Evolutionary conservation across 2,888 invertebrate genomes (phyloP).

Genomic region (Germaria angustata): DNA sequence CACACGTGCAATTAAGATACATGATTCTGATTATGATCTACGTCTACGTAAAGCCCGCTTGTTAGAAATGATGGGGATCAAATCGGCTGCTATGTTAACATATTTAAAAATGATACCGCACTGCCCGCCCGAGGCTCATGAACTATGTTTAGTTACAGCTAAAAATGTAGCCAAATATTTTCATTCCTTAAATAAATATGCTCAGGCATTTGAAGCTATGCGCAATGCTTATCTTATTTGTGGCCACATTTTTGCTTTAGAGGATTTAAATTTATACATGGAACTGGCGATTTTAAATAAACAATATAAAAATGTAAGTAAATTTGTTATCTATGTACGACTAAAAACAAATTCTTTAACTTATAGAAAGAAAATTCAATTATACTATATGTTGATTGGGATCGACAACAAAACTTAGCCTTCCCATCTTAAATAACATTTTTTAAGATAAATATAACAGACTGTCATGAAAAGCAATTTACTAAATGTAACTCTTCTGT

Average conservation of each 20-base stretch:
- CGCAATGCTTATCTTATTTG: slow-evolving; percentile 88
- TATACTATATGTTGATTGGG: too few relatives aligned
- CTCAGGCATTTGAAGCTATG: slow-evolving; percentile 88
- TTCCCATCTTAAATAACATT: too few relatives aligned
- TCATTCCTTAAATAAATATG: slow-evolving; percentile 86
- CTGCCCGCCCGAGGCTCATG: slow-evolving; percentile 82
- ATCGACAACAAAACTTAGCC: too few relatives aligned
- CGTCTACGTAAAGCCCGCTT: slow-evolving; percentile 88
- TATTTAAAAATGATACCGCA: slow-evolving; percentile 87
- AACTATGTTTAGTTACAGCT: slow-evolving; percentile 85
- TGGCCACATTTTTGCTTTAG: slow-evolving; percentile 85
- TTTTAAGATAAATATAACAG: too few relatives aligned
- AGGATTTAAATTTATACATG: slow-evolving; percentile 91
- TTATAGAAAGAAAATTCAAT: too few relatives aligned
- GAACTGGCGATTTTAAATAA: slow-evolving; percentile 88
- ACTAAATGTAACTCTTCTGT: too few relatives aligned
- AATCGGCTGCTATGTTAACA: slow-evolving; percentile 85
- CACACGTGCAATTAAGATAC: slow-evolving; percentile 87
- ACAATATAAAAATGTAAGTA: slow-evolving; percentile 82
- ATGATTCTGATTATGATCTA: slow-evolving; percentile 82
- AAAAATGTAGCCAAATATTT: slow-evolving; percentile 87
- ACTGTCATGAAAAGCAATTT: too few relatives aligned
- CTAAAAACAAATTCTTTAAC: too few relatives aligned
- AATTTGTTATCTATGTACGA: background rate
- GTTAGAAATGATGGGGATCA: slow-evolving; percentile 82